Base-by-base conservation (phyloP, 1,140 invertebrate species). In the Mycetomoellerius zeteki region DNA sequence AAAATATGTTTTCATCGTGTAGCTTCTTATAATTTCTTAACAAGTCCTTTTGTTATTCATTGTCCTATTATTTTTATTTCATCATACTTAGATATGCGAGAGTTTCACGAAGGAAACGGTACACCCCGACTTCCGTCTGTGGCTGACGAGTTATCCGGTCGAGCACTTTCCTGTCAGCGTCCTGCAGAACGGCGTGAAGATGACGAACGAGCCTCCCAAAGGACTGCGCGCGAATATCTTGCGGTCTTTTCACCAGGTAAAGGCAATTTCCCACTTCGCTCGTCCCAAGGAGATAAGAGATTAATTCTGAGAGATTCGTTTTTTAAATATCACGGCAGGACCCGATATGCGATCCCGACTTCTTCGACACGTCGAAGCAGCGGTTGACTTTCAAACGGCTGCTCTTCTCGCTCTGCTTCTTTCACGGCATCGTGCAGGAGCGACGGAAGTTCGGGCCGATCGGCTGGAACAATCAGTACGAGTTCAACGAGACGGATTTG, bases 401-500 rank as follows among this genome's bases (percentile, higher is more conserved):
- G 52, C 94, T 99, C 56, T 99, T 98, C 93, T 97, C 97, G 30
- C 95, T 99, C 27, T 98, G 98, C 94, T 99, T 99, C 95, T 99
- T 99, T 96, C 99, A 99, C 95, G 98, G 98, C 0, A 96, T 98
- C 14, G 97, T 99, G 19, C 98, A 98, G 94, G 99, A 99, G 94
- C 96, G 99, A 65, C 94, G 98, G n/a, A 98, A 98, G 94, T 99
- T 99, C 94, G 98, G 98, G 0, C 97, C 99, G 0, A 96, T 99
- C 52, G 99, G 99, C 7, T 99, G 98, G 99, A 99, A 99, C 94
- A 99, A 98, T 91, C 97, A 97, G 0, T 99, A 99, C 93, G 98
- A 99, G 94, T 99, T 99, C 95, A 99, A 99, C 93, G 98, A 99
- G 94, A 99, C 98, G 0, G 99, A 99, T 96, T 95, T 99, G 14